Evolutionary conservation across 2,113 vertebrate genomes (phyloP).

Genomic region (Actenoides hombroni): DNA sequence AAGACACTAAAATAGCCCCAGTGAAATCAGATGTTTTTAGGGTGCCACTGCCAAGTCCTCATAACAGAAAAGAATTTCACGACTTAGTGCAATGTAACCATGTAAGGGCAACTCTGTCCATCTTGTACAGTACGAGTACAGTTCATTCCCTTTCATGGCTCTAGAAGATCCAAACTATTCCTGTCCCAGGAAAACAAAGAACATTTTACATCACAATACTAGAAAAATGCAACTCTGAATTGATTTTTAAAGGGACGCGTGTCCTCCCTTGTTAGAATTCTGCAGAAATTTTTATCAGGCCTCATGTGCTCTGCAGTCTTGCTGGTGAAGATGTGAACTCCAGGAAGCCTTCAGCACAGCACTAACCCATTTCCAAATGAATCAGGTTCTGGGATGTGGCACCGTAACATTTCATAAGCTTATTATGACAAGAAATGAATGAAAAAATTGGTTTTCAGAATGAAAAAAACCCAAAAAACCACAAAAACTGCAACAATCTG

Average conservation of each 20-base stretch:
- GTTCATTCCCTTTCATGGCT: conserved; percentile 74
- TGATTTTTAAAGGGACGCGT: conserved; percentile 2
- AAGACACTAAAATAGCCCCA: conserved; percentile 44
- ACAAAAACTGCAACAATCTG: not conserved
- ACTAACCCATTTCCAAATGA: not conserved
- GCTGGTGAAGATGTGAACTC: not conserved
- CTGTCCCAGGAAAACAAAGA: conserved; percentile 49
- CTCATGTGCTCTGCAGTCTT: not conserved
- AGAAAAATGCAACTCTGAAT: conserved; percentile 5
- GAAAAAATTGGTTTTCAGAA: not conserved
- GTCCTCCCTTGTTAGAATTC: not conserved
- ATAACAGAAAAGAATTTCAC: conserved; percentile 67
- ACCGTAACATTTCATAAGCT: not conserved
- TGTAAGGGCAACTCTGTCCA: conserved; percentile 72
- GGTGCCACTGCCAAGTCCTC: conserved; percentile 64
- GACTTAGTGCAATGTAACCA: conserved; percentile 70
- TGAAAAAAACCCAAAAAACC: not conserved
- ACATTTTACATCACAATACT: conserved; percentile 42
- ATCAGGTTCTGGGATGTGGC: not conserved
- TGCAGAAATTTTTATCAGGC: not conserved
- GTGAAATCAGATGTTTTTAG: conserved; percentile 27
- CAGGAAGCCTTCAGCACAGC: not conserved
- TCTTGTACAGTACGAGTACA: conserved; percentile 49
- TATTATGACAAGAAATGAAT: not conserved
- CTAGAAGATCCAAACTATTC: conserved; percentile 62